Conservation (phyloP, 2,797 vertebrate species). For the Scolopax bukidnonensis region DNA sequence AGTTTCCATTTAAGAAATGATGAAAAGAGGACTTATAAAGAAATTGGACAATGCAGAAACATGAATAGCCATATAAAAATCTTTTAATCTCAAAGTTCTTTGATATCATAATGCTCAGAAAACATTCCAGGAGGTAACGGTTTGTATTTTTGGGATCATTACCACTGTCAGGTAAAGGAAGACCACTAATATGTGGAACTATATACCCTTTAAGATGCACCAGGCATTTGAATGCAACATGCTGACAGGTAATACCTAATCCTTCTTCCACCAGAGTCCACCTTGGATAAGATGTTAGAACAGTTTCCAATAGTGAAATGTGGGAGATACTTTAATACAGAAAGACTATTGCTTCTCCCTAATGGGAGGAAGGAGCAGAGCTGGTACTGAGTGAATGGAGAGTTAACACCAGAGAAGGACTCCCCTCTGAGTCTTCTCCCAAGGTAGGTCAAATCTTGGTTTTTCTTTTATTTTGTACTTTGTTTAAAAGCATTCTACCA, state of each 20-base stretch:
- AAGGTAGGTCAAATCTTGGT: neutral
- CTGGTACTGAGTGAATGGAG: neutral
- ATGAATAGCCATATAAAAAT: neutral
- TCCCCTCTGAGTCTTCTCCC: neutral
- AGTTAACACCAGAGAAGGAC: neutral
- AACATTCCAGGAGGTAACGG: neutral
- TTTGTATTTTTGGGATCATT: neutral
- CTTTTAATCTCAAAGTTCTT: constrained; percentile 33
- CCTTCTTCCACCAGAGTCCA: neutral
- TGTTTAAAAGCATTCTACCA: neutral
- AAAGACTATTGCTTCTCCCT: neutral
- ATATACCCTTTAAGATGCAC: neutral
- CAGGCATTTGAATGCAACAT: neutral
- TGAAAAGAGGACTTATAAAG: neutral
- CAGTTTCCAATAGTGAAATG: neutral
- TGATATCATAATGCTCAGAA: neutral
- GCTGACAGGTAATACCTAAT: neutral
- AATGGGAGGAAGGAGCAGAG: neutral
- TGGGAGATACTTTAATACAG: neutral
- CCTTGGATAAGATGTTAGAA: neutral
- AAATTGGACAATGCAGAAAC: neutral
- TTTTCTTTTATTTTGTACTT: neutral
- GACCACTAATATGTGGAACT: neutral
- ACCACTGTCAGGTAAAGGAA: neutral
- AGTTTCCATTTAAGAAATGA: neutral